Evolutionary conservation across 1,140 invertebrate genomes (phyloP).

Genomic region (Bombus ignitus): DNA sequence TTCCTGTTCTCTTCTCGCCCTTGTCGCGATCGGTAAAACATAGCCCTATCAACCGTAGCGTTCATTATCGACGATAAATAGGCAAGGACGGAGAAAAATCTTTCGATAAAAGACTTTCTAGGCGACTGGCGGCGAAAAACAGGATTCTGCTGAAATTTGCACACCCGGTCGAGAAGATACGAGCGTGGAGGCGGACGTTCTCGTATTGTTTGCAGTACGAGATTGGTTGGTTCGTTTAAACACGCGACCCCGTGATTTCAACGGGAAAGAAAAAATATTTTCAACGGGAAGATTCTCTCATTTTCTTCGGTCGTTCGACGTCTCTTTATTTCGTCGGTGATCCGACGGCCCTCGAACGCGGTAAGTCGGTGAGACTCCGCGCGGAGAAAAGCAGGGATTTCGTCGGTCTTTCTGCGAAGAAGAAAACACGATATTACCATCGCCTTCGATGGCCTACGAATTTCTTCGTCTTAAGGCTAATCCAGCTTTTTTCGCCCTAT

Average conservation of each 20-base stretch:
- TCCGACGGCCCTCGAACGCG: conserved; percentile 38
- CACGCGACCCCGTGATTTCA: not conserved
- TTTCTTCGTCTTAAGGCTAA: conserved; percentile 54
- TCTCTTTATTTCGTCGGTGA: conserved; percentile 49
- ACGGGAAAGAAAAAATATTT: conserved; percentile 39
- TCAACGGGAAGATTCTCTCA: not conserved
- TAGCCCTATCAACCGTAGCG: not conserved
- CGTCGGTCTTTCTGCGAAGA: conserved; percentile 7
- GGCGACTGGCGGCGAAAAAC: not conserved
- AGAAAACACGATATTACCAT: conserved; percentile 52
- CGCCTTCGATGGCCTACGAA: conserved; percentile 16
- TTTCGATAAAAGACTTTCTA: not conserved
- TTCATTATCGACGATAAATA: conserved; percentile 8
- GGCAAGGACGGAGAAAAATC: too few species aligned
- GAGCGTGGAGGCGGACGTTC: not conserved
- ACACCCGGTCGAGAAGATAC: too few species aligned
- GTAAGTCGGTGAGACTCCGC: conserved; percentile 52
- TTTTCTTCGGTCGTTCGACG: not conserved
- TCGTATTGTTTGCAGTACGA: conserved; percentile 9
- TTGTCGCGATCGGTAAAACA: too few species aligned
- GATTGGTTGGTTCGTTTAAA: conserved; percentile 23
- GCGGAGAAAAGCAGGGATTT: conserved; percentile 47
- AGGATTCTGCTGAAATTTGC: not conserved
- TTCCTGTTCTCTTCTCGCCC: not conserved
- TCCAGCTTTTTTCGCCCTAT: conserved; percentile 40